phyloP scores from a whole-genome alignment of 2,888 invertebrate genomes.

The Latrodectus hesperus region DNA sequence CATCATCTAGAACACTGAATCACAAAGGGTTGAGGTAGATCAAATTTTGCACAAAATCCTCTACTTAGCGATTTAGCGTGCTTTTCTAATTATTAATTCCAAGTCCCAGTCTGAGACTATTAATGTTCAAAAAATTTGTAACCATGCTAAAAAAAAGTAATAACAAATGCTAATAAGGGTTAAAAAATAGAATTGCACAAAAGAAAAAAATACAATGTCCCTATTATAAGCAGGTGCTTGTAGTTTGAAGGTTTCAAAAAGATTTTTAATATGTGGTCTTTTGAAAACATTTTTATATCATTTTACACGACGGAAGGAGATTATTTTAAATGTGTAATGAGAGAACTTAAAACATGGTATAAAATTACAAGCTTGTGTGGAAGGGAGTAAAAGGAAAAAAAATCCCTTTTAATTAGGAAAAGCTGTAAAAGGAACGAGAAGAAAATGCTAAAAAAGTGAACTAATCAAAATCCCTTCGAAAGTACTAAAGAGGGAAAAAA shows the following conservation, averaged over 20 bases:
- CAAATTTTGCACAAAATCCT: too few species aligned
- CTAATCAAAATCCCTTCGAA: constrained; percentile 3
- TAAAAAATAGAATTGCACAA: not conserved
- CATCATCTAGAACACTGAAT: too few species aligned
- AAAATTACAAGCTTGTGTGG: not conserved
- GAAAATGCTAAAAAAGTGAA: not conserved
- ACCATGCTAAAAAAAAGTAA: too few species aligned
- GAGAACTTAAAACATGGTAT: constrained; percentile 1
- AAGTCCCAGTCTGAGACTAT: too few species aligned
- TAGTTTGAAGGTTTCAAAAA: not conserved
- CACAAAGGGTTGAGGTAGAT: too few species aligned
- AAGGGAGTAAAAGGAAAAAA: constrained; percentile 14
- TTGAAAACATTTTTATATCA: constrained; percentile 3
- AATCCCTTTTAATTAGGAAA: constrained; percentile 53
- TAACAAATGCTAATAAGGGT: too few species aligned
- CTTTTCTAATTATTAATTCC: too few species aligned
- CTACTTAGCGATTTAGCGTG: too few species aligned
- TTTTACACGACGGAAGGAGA: not conserved
- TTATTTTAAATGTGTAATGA: constrained; percentile 1
- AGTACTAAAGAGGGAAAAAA: constrained; percentile 5
- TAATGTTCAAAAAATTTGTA: too few species aligned
- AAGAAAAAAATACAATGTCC: not conserved
- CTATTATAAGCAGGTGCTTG: not conserved
- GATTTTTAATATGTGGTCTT: constrained; percentile 5
- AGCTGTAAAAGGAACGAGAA: constrained; percentile 10